phyloP scores from a whole-genome alignment of 2,888 invertebrate species.

The Diadegma fenestrale region DNA sequence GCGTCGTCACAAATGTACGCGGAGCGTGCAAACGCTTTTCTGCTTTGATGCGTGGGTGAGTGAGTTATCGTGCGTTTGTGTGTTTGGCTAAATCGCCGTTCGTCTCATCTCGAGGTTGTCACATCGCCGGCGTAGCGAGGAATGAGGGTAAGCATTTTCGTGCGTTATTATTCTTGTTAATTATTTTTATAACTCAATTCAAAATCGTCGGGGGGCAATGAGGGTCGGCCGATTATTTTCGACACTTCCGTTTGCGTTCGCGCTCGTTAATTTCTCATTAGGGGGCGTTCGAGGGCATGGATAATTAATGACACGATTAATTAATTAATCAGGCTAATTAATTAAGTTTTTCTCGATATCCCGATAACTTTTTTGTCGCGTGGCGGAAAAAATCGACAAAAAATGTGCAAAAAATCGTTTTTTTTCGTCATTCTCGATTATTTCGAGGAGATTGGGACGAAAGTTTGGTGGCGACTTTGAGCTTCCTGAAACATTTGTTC shows the following conservation, averaged over 20 bases:
- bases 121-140: constrained; percentile 68
- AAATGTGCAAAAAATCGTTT: not conserved
- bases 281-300: no score
- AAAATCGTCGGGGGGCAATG: not conserved
- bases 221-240: not conserved
- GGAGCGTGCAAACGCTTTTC: constrained; percentile 62
- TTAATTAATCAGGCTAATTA: no score
- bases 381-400: not conserved
- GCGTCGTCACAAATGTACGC: constrained; percentile 58
- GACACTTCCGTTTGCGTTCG: no score
- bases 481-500: constrained; percentile 59
- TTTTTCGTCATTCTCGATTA: not conserved
- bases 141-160: constrained; percentile 64
- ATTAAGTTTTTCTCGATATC: not conserved
- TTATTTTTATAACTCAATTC: not conserved
- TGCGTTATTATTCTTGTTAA: not conserved
- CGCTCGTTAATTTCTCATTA: no score
- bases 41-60: constrained; percentile 63
- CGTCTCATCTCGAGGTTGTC: constrained; percentile 67
- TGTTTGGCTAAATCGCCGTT: constrained; percentile 64
- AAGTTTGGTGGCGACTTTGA: constrained; percentile 22
- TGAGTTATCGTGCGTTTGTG: constrained; percentile 50
- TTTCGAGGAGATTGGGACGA: not conserved
- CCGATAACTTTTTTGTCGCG: not conserved
- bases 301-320: no score